Base-by-base conservation (phyloP, 2,888 invertebrate genomes). In the Habroteleia sp. region DNA sequence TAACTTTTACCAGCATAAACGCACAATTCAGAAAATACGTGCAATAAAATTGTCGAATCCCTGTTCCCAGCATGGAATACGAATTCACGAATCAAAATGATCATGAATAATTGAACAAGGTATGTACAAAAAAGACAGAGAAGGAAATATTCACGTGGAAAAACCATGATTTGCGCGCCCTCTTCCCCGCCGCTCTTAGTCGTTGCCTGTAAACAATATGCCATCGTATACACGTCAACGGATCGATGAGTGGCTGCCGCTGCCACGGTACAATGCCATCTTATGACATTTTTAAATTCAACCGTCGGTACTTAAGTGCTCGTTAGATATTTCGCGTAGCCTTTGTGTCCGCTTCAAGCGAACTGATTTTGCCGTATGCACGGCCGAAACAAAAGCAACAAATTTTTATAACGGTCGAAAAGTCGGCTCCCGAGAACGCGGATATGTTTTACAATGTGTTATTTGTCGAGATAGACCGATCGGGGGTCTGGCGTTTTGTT, bases 221-320 rank as follows among this genome's bases (percentile, higher is more conserved):
- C 84, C 83, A 85, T 85, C 84, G 83, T 82, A 83, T 84, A 82
- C 87, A 83, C 85, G 86, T 82, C 85, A 87, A 85, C 80, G 83
- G 81, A 74, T 79, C 80, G 79, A 82, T 82, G 83, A 87, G 86
- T 85, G 78, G 77, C 76, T 73, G 72, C 78, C 65, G 66, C 71
- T 65, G 74, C 54, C 60, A 60, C 65, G 20, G 66, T 52, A 84
- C 85, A 85, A 84, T 84, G 58, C 81, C 84, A 81, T 84, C 82
- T 85, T 84, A 84, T 83, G 84, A 85, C 83, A 83, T 84, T 85
- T 85, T 83, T 80, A 79, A 79, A 80, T 78, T 78, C 78, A 81
- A 81, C 83, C 82, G 83, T 82, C 78, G 78, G 78, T 52, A 77
- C 81, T 84, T 80, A 77, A 82, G 82, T 82, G 83, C 85, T 84